Evolutionary conservation across 2,797 vertebrate genomes (phyloP).

Genomic region (Halcyon smyrnensis): DNA sequence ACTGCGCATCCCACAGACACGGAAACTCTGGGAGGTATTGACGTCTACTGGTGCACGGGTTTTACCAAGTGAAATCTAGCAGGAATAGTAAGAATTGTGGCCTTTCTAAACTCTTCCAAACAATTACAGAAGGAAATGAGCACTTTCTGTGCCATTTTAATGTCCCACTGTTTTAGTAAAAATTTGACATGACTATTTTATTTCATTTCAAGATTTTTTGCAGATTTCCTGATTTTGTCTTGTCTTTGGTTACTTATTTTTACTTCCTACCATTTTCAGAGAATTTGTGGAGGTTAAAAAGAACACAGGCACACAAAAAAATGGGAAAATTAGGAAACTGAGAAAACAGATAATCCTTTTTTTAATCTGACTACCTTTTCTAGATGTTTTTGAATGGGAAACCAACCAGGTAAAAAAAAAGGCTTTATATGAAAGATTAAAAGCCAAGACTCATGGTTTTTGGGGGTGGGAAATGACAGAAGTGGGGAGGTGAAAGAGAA

Average conservation of each 20-base stretch:
- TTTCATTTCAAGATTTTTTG: neutral
- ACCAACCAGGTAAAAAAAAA: neutral
- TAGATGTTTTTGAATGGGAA: neutral
- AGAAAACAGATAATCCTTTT: neutral
- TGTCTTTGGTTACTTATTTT: slow-evolving; percentile 6
- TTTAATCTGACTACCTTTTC: neutral
- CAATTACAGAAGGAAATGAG: slow-evolving; percentile 22
- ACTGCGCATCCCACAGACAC: neutral
- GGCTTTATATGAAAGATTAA: neutral
- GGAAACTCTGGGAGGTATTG: neutral
- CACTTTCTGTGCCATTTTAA: neutral
- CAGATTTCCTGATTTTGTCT: neutral
- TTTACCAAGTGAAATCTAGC: neutral
- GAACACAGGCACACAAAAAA: neutral
- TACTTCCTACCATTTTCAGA: neutral
- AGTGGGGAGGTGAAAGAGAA: neutral
- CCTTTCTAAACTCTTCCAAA: neutral
- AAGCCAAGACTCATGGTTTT: fast-evolving
- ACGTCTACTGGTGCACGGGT: neutral
- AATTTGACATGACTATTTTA: neutral
- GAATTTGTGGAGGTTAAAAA: neutral
- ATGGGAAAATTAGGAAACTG: neutral
- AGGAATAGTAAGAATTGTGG: neutral
- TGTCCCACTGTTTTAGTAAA: neutral
- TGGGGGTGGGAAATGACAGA: neutral